Evolutionary conservation across 1,140 invertebrate genomes (phyloP).

Genomic region (Drosophila pandora): DNA sequence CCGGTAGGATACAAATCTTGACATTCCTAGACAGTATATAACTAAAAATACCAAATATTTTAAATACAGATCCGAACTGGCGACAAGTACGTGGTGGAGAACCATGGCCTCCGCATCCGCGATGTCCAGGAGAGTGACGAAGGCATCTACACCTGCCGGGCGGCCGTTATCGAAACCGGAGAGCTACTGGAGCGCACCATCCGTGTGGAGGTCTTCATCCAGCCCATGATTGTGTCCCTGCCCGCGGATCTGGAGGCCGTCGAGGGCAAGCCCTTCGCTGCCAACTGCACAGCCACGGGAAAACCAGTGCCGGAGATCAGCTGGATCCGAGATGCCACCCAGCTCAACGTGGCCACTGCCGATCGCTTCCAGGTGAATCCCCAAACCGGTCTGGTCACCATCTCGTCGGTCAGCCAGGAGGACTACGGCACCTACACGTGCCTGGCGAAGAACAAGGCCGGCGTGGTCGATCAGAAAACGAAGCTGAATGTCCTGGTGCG

Average conservation of each 20-base stretch:
- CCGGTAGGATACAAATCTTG: conserved; percentile 81
- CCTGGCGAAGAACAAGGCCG: conserved; percentile 92
- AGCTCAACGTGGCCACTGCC: conserved; percentile 88
- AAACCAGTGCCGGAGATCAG: conserved; percentile 92
- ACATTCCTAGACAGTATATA: neutral
- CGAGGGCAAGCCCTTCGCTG: conserved; percentile 90
- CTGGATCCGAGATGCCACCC: conserved; percentile 90
- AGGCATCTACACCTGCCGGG: conserved; percentile 93
- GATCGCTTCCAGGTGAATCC: conserved; percentile 91
- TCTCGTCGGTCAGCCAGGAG: conserved; percentile 90
- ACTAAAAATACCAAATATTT: neutral
- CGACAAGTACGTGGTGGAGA: conserved; percentile 89
- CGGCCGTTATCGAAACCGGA: conserved; percentile 91
- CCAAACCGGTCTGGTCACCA: conserved; percentile 88
- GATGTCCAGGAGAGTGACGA: conserved; percentile 92
- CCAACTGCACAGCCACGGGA: conserved; percentile 91
- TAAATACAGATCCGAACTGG: conserved; percentile 85
- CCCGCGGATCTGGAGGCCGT: conserved; percentile 87
- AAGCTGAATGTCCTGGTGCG: conserved; percentile 88
- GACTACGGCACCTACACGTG: conserved; percentile 93
- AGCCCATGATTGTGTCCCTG: conserved; percentile 88
- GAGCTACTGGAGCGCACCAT: conserved; percentile 90
- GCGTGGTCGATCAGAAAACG: conserved; percentile 86
- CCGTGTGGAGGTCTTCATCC: conserved; percentile 91
- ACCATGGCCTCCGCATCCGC: conserved; percentile 91